Base-by-base conservation (phyloP, 2,113 vertebrate genomes). In the Tupaia tana region DNA sequence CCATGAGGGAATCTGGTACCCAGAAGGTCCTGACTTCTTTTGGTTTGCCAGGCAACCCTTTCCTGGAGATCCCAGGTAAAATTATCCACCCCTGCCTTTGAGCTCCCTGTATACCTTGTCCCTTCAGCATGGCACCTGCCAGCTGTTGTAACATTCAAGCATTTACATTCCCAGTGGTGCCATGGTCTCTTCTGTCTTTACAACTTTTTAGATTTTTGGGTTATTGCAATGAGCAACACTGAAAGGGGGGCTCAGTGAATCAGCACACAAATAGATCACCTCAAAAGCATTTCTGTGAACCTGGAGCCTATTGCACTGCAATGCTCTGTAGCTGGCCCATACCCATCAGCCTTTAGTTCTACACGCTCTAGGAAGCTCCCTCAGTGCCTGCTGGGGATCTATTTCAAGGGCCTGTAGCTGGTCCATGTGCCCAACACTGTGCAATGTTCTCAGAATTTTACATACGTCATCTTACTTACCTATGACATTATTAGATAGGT, bases 71-170 rank as follows among this genome's bases (percentile, higher is more conserved):
- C 18, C 27, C 4, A 3, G 5, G 20, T 24, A 4, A 29, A 80
- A 19, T 24, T 11, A 6, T 9, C 9, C 29, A 24, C 12, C n/a
- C 13, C 9, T 20, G 13, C 52, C 58, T 27, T 73, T 34, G 71
- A 27, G 8, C 7, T 86, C 0, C 22, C 71, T 13, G 3, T 27
- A 19, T 9, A 69, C 31, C 18, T 20, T 58, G 54, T n/a, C 73
- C n/a, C 18, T 7, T 10, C n/a, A 43, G 43, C n/a, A 5, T 0
- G 27, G 43, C 15, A 4, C 18, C 25, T 58, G 29, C 14, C 13
- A 1, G 0, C 25, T 7, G 0, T 2, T 10, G 3, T 22, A 22
- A 9, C 15, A 56, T 12, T 69, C 13, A 2, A 7, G 27, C 19
- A 1, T 58, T 85, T 27, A 3, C 14, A 1, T 13, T 61, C 19